These are phyloP conservation scores for Passerculus sandwichensis DNA, from an alignment of 2,797 vertebrate genomes.

Conservation along the genomic window DNA sequence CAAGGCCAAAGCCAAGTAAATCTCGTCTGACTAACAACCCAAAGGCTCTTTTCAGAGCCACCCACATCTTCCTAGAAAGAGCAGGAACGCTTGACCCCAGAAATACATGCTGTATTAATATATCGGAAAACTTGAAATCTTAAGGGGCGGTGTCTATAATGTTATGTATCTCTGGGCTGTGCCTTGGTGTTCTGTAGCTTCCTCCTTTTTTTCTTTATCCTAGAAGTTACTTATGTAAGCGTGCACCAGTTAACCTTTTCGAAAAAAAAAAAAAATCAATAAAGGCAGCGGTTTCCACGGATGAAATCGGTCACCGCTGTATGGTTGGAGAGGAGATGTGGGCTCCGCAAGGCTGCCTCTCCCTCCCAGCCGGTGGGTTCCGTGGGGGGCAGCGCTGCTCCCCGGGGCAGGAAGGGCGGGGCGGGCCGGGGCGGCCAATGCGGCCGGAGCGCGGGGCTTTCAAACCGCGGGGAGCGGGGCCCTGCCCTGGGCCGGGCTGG, in stretches of 20 bases:
- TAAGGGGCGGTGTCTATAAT: fast-evolving
- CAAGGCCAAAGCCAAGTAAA: not conserved
- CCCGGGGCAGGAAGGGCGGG: fast-evolving
- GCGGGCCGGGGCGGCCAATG: not conserved
- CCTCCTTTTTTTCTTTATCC: fast-evolving
- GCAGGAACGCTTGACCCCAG: fast-evolving
- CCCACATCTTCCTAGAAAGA: not conserved
- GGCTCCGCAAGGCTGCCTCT: fast-evolving
- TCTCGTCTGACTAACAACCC: fast-evolving
- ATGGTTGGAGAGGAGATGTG: fast-evolving
- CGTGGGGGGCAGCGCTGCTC: fast-evolving
- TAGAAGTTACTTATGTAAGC: fast-evolving
- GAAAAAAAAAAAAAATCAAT: not conserved
- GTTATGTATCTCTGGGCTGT: fast-evolving
- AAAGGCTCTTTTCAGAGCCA: constrained; percentile 81
- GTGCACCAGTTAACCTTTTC: fast-evolving
- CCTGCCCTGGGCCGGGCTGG: fast-evolving
- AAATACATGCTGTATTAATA: fast-evolving
- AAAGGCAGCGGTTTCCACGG: fast-evolving
- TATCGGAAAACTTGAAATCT: fast-evolving
- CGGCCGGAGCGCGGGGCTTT: not conserved
- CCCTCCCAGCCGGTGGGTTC: fast-evolving
- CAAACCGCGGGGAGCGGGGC: fast-evolving
- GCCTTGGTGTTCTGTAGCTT: fast-evolving
- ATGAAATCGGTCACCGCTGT: fast-evolving